Conservation (phyloP, 1,140 invertebrate genomes). For the Stenopsyche tienmushanensis region DNA sequence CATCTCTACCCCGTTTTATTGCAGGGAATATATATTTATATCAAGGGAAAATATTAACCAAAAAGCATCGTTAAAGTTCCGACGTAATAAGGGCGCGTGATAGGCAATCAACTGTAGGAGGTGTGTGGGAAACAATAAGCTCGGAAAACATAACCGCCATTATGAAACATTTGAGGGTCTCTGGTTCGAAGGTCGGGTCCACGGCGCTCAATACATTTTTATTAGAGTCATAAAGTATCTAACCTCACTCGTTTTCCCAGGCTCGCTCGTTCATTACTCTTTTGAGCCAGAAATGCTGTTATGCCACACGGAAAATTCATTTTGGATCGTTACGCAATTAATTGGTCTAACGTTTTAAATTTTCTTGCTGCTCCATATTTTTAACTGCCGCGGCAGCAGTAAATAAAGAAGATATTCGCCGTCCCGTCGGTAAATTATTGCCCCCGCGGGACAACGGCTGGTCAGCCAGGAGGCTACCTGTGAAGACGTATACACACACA, state of each 20-base stretch:
- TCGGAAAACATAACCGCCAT: not conserved
- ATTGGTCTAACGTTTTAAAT: constrained; percentile 4
- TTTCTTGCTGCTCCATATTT: not conserved
- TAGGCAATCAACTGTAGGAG: constrained; percentile 11
- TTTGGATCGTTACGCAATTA: constrained; percentile 17
- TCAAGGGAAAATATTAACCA: too few species aligned
- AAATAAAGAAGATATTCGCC: too few species aligned
- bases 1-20: too few species aligned
- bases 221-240: constrained; percentile 22
- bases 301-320: not conserved
- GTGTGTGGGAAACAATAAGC: constrained; percentile 4
- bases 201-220: constrained; percentile 20
- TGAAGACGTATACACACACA: too few species aligned
- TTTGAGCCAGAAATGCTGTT: too few species aligned
- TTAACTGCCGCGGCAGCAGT: constrained; percentile 11
- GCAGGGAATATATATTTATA: too few species aligned
- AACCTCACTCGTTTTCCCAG: not conserved
- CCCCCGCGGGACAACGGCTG: too few species aligned
- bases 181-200: not conserved
- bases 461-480: too few species aligned
- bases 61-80: too few species aligned
- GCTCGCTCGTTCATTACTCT: not conserved
- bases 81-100: too few species aligned
- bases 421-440: not conserved
- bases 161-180: constrained; percentile 15